These are phyloP conservation scores for Morelia viridis DNA, from an alignment of 2,797 vertebrate genomes.

Conservation along the genomic window DNA sequence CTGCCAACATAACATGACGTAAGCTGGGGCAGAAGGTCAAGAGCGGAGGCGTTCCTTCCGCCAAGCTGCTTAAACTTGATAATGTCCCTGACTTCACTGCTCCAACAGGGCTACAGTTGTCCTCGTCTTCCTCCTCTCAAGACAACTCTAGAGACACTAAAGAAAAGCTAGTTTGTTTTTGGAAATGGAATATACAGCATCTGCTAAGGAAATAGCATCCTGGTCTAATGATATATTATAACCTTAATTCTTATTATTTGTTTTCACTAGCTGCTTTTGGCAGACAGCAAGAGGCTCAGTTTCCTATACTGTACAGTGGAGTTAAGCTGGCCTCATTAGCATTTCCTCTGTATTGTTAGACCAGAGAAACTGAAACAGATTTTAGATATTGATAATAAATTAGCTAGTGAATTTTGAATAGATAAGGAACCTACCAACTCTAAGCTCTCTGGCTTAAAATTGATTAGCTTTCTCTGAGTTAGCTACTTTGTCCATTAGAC, in stretches of 20 bases:
- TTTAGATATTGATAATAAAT: neutral
- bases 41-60: slow-evolving; percentile 1
- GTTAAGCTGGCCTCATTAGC: neutral
- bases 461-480: neutral
- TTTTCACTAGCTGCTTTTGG: slow-evolving; percentile 40
- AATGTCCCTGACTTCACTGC: neutral
- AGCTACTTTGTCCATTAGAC: neutral
- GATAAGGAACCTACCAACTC: neutral
- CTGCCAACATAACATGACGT: slow-evolving; percentile 5
- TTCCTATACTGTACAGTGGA: neutral
- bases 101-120: accelerated
- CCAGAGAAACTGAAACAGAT: neutral
- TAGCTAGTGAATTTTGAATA: neutral
- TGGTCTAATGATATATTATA: neutral
- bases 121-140: neutral
- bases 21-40: slow-evolving; percentile 16
- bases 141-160: neutral
- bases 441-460: neutral
- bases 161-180: slow-evolving; percentile 2
- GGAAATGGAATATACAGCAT: accelerated
- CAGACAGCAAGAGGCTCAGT: neutral
- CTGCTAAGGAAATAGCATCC: slow-evolving; percentile 38
- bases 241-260: slow-evolving; percentile 39
- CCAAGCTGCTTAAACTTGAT: neutral
- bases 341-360: neutral